These are phyloP conservation scores for Phrynosoma blainvillii DNA, from an alignment of 2,113 vertebrate species.

Conservation along the genomic window DNA sequence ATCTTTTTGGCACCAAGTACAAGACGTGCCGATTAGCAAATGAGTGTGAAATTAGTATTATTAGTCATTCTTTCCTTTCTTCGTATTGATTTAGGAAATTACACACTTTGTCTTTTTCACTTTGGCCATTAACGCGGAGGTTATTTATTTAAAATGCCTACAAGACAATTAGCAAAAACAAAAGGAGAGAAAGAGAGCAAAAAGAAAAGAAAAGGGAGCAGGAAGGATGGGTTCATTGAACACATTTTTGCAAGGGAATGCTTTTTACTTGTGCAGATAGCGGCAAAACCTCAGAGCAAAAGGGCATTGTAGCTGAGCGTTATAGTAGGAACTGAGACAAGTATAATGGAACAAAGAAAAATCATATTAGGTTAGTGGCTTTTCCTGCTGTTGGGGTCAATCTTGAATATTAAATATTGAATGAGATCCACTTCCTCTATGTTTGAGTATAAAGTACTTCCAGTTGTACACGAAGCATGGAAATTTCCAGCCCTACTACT, in stretches of 20 bases:
- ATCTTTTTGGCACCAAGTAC: conserved; percentile 16
- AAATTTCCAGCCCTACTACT: too few species aligned
- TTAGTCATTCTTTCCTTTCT: conserved; percentile 33
- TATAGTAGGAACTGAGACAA: neutral
- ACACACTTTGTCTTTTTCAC: conserved; percentile 30
- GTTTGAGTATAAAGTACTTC: too few species aligned
- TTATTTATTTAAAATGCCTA: conserved; percentile 21
- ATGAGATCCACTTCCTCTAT: too few species aligned
- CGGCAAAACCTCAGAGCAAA: neutral
- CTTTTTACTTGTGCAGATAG: neutral
- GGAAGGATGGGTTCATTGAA: neutral
- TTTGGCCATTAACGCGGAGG: conserved; percentile 14
- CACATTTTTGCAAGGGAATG: neutral
- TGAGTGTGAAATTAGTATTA: conserved; percentile 25
- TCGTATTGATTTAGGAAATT: conserved; percentile 33
- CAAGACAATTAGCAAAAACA: neutral
- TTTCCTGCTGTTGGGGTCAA: neutral
- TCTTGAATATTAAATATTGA: neutral
- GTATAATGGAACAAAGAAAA: neutral
- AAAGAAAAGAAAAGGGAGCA: neutral
- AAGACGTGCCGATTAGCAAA: conserved; percentile 6
- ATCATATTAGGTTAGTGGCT: neutral
- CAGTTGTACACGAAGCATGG: too few species aligned
- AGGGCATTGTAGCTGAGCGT: neutral
- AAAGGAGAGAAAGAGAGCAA: neutral